phyloP scores from a whole-genome alignment of 2,888 invertebrate species.

The Agrilus biguttatus region DNA sequence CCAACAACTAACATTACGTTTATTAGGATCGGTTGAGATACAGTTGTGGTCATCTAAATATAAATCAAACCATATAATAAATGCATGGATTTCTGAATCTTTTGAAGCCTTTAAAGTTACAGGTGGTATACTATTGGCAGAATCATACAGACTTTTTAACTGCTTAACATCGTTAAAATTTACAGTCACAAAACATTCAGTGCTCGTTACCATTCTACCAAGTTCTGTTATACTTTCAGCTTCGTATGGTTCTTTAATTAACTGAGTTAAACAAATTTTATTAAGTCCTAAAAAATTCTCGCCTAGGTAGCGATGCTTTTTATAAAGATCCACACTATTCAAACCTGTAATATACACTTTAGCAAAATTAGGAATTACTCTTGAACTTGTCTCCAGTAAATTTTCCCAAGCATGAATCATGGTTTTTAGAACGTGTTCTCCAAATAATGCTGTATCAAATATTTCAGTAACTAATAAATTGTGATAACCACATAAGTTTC shows the following conservation, averaged over 20 bases:
- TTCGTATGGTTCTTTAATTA: conserved; percentile 46
- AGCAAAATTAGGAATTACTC: conserved; percentile 46
- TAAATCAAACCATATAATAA: conserved; percentile 62
- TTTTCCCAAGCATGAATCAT: conserved; percentile 54
- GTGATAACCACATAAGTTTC: conserved; percentile 19
- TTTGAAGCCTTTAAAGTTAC: conserved; percentile 28
- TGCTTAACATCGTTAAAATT: conserved; percentile 46
- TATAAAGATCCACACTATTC: conserved; percentile 32
- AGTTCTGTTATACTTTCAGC: conserved; percentile 48
- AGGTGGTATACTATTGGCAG: conserved; percentile 9
- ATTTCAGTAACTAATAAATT: conserved; percentile 60
- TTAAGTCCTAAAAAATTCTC: conserved; percentile 13
- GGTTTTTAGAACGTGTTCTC: conserved; percentile 55
- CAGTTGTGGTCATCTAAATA: conserved; percentile 45
- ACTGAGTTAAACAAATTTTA: conserved; percentile 23
- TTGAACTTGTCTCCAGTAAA: conserved; percentile 36
- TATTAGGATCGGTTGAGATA: conserved; percentile 46
- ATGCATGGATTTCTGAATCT: conserved; percentile 44
- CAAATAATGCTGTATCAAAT: conserved; percentile 67
- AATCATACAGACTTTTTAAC: conserved; percentile 25
- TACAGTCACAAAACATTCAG: conserved; percentile 38
- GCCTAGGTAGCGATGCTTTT: conserved; percentile 10
- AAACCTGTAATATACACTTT: conserved; percentile 49
- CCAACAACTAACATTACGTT: conserved; percentile 48
- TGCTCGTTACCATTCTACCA: conserved; percentile 43